Conservation (phyloP, 2,113 vertebrate species). For the Mustelus asterias region DNA sequence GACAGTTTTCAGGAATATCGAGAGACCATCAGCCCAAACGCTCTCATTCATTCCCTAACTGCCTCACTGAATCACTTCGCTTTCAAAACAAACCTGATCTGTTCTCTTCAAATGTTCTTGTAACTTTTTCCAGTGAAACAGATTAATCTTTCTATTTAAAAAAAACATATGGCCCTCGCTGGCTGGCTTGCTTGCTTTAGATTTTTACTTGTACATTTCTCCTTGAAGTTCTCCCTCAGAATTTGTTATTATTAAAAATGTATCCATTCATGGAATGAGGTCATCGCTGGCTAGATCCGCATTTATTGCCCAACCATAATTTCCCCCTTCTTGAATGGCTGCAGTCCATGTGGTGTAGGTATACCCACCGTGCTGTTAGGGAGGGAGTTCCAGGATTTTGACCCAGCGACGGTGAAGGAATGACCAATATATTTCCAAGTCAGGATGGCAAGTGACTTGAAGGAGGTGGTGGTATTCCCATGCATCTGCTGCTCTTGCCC, state of each 20-base stretch:
- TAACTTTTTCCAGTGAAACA: background rate
- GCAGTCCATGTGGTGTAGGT: too few relatives aligned
- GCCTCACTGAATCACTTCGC: background rate
- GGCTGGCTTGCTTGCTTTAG: background rate
- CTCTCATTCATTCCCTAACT: background rate
- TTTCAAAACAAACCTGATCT: background rate
- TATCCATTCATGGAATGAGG: too few relatives aligned
- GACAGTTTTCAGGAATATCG: background rate
- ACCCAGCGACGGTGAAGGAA: too few relatives aligned
- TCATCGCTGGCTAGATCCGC: too few relatives aligned
- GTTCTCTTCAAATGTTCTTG: background rate
- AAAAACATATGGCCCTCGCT: background rate
- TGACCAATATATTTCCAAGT: too few relatives aligned
- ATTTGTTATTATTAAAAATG: background rate
- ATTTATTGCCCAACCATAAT: too few relatives aligned
- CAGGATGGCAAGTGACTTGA: too few relatives aligned
- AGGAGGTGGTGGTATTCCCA: too few relatives aligned
- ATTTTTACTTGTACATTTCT: background rate
- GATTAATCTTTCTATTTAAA: background rate
- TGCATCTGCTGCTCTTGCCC: too few relatives aligned
- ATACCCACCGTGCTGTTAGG: too few relatives aligned
- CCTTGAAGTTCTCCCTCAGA: background rate
- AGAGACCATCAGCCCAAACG: background rate
- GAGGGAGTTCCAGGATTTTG: too few relatives aligned
- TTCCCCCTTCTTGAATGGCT: too few relatives aligned